Evolutionary conservation across 2,113 vertebrate species (phyloP), one percentile per base, ranked within the genome.

Genomic region (Puffinus mauretanicus): DNA sequence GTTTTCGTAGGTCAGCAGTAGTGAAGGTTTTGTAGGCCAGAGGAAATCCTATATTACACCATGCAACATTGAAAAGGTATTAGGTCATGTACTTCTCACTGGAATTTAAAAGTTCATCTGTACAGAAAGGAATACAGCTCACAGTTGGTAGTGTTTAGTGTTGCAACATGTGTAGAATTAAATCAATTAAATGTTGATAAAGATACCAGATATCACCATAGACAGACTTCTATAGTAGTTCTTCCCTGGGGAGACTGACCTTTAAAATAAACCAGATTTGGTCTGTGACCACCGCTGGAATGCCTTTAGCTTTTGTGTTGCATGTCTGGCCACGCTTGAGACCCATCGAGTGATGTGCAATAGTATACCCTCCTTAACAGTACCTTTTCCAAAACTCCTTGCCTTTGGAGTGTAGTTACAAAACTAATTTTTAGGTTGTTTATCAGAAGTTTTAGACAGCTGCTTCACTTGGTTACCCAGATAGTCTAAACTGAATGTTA

Each of bases 311-410:
- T 82, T 78, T 82, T 52, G 27, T 1, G 0, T 75, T 55, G 13
- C 0, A 0, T 51, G 22, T 65, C 51, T 83, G 62, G 21, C 22
- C 6, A 19, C 0, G 0, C 18, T 19, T 47, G 36, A 66, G 46
- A 78, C 42, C 14, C 22, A 11, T 40, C 22, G 44, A 62, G 47
- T 52, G 61, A 38, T 55, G 20, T 61, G 55, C 25, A 82, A 0
- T 49, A 62, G 27, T 30, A 10, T 15, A 21, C 32, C 7, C 11
- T 52, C 13, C 9, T 52, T 54, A 42, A 64, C 0, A 0, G 10
- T 82, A 54, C 16, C 19, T 85, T 80, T 72, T 65, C 27, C 25
- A 58, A 40, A 49, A 30, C 32, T 67, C 40, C 36, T 67, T 79
- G 17, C 24, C 9, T 82, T 91, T 88, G 40, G 21, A 73, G 6